Percentiles rank a stretch among this genome's conserved stretches.
These are phyloP conservation scores for Cosmia pyralina DNA, from an alignment of 2,888 invertebrate species.

Conservation along the genomic window DNA sequence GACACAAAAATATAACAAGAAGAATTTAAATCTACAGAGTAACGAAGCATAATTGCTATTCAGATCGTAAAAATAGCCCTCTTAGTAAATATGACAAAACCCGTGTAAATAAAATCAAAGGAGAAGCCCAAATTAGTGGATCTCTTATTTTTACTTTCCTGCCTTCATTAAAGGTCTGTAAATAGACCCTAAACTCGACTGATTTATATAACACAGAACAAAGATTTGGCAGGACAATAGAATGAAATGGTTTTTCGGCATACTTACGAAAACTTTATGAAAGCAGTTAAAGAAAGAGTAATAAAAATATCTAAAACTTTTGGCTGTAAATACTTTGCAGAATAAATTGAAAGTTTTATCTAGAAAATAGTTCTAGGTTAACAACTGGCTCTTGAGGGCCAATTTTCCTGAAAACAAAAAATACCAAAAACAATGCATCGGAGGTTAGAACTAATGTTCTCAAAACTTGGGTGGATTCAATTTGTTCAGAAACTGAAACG, in stretches of 20 bases:
- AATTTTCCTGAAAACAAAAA: conserved; percentile 15
- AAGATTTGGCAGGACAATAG: conserved; percentile 19
- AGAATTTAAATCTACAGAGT: conserved; percentile 10
- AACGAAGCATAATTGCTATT: conserved; percentile 23
- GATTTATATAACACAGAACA: conserved; percentile 15
- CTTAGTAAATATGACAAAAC: conserved; percentile 33
- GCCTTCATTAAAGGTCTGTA: conserved; percentile 22
- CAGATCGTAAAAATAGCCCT: conserved; percentile 25
- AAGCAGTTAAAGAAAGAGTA: conserved; percentile 19
- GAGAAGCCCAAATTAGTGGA: conserved; percentile 7
- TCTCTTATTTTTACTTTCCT: conserved; percentile 21
- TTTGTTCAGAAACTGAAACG: conserved; percentile 56
- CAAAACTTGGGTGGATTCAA: conserved; percentile 46
- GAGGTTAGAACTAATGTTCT: conserved; percentile 17
- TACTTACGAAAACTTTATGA: conserved; percentile 16
- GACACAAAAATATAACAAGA: not conserved
- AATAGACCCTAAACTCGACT: conserved; percentile 21
- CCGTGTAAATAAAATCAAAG: conserved; percentile 28
- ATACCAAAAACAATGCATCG: conserved; percentile 27
- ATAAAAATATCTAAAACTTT: conserved; percentile 38
- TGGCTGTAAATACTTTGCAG: conserved; percentile 33
- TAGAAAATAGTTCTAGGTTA: conserved; percentile 13
- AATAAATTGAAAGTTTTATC: conserved; percentile 20
- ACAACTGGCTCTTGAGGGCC: not conserved
- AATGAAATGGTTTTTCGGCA: conserved; percentile 18